phyloP scores from a whole-genome alignment of 2,888 invertebrate species.

The Opisthograptis luteolata region DNA sequence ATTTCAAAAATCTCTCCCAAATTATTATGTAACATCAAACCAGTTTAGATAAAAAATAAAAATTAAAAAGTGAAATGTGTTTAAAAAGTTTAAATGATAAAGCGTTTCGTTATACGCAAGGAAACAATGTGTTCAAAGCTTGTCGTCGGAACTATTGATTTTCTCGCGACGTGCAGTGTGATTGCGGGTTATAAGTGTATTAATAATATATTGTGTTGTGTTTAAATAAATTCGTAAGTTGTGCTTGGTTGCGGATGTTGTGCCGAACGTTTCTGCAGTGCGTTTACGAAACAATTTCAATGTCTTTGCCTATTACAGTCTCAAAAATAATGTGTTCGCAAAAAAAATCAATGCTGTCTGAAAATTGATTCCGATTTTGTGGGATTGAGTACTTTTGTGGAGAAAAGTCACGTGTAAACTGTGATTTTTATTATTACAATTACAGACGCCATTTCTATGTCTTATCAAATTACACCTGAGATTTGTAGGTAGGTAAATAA shows the following conservation, averaged over 20 bases:
- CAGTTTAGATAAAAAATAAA: slow-evolving; percentile 41
- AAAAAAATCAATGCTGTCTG: slow-evolving; percentile 17
- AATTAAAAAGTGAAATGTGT: slow-evolving; percentile 39
- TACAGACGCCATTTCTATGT: neutral
- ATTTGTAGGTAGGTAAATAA: too few relatives aligned
- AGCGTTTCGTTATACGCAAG: slow-evolving; percentile 29
- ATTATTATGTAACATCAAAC: slow-evolving; percentile 73
- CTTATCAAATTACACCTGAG: too few relatives aligned
- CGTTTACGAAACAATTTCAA: slow-evolving; percentile 20
- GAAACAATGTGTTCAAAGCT: slow-evolving; percentile 46
- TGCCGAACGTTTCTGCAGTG: neutral
- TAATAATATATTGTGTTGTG: slow-evolving; percentile 64
- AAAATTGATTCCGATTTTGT: slow-evolving; percentile 12
- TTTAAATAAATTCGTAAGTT: slow-evolving; percentile 52
- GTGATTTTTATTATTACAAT: too few relatives aligned
- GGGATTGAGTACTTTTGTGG: neutral
- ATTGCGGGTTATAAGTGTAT: slow-evolving; percentile 71
- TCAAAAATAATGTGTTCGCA: slow-evolving; percentile 1
- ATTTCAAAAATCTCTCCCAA: slow-evolving; percentile 55
- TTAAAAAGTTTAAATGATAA: slow-evolving; percentile 31
- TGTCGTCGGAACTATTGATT: slow-evolving; percentile 66
- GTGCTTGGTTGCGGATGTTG: slow-evolving; percentile 16
- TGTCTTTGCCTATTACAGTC: slow-evolving; percentile 14
- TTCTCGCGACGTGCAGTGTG: slow-evolving; percentile 67
- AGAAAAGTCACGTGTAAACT: too few relatives aligned